phyloP scores from a whole-genome alignment of 2,113 vertebrate species.

The Varanus komodoensis region DNA sequence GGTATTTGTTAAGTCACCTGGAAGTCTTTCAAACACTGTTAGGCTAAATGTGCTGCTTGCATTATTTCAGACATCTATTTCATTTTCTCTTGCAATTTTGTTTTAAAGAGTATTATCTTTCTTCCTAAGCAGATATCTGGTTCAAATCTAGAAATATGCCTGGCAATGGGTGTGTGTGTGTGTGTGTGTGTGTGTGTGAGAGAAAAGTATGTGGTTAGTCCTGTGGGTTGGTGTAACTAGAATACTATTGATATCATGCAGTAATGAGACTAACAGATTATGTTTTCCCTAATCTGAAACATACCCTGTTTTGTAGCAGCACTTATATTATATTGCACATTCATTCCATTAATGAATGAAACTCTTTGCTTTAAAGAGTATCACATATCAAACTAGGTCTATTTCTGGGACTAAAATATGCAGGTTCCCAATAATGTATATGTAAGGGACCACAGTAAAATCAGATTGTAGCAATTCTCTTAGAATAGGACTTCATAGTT shows the following conservation, averaged over 20 bases:
- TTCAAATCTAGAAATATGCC: background rate
- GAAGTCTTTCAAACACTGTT: background rate
- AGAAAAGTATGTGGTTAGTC: background rate
- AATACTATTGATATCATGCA: slow-evolving; percentile 1
- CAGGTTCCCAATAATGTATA: background rate
- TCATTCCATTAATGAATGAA: background rate
- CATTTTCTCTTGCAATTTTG: background rate
- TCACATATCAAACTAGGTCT: background rate
- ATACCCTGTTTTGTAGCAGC: background rate
- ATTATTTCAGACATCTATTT: background rate
- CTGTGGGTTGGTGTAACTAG: background rate
- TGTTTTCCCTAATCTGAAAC: background rate
- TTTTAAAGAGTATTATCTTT: background rate
- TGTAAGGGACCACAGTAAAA: background rate
- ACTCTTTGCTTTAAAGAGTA: background rate
- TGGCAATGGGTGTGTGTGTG: too few relatives aligned
- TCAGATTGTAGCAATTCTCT: background rate
- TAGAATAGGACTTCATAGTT: background rate
- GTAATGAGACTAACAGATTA: background rate
- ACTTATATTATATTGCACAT: background rate
- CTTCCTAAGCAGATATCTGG: background rate
- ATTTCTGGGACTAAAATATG: background rate
- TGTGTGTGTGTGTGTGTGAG: too few relatives aligned
- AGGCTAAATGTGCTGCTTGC: background rate
- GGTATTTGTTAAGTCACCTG: background rate